Percentiles rank a stretch among this genome's conserved stretches.
phyloP scores from a whole-genome alignment of 2,888 invertebrate species.

The Sipha maydis region DNA sequence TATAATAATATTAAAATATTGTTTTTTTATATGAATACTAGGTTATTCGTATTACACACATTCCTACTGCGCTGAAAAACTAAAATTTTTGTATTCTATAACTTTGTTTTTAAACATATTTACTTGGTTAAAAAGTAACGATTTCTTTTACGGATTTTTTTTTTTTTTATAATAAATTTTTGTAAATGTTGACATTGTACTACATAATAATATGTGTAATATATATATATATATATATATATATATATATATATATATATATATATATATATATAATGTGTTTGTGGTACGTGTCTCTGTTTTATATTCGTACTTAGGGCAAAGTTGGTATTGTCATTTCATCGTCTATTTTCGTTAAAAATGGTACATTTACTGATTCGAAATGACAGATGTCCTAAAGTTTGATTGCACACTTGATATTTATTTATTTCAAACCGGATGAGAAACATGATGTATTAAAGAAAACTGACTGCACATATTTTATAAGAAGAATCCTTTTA shows the following conservation, averaged over 20 bases:
- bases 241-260: too few relatives aligned
- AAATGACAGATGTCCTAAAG: not conserved
- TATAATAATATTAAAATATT: too few relatives aligned
- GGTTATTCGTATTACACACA: too few relatives aligned
- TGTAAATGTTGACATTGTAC: not conserved
- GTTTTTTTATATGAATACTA: too few relatives aligned
- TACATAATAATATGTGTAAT: too few relatives aligned
- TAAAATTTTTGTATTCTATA: too few relatives aligned
- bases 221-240: too few relatives aligned
- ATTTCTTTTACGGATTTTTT: not conserved
- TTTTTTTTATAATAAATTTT: not conserved
- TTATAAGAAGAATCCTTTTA: not conserved
- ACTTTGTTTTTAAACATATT: not conserved
- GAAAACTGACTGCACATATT: not conserved
- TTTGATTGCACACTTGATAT: not conserved
- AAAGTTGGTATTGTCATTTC: not conserved
- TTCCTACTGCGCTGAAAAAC: too few relatives aligned
- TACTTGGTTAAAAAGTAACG: not conserved
- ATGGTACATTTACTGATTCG: not conserved
- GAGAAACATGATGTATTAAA: not conserved
- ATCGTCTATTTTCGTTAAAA: slow-evolving; percentile 3
- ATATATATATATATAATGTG: too few relatives aligned
- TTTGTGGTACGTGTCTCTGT: not conserved
- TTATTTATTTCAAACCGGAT: not conserved
- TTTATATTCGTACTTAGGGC: not conserved